Percentiles rank a stretch among this genome's conserved stretches.
These are phyloP conservation scores for Anseranas semipalmata DNA, from an alignment of 2,113 vertebrate species.

Conservation along the genomic window DNA sequence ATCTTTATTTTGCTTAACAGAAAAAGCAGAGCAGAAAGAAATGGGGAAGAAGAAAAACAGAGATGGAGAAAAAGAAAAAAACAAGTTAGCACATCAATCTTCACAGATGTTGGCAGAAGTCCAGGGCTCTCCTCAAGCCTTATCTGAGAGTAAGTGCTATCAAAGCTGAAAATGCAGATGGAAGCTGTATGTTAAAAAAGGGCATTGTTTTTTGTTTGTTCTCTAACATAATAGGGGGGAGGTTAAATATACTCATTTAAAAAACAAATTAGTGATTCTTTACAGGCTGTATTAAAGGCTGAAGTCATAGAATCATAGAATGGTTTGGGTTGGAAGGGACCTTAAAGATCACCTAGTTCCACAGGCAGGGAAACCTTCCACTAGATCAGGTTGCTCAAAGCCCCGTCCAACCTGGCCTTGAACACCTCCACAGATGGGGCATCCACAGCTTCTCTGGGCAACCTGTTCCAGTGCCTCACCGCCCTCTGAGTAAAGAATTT, in stretches of 20 bases:
- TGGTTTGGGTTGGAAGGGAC: no score
- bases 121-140: conserved; percentile 40
- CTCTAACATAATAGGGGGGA: background rate
- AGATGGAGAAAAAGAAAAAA: conserved; percentile 78
- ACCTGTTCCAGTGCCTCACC: no score
- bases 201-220: background rate
- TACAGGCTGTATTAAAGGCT: background rate
- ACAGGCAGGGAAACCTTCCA: no score
- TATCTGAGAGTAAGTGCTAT: conserved; percentile 73
- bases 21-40: conserved; percentile 76
- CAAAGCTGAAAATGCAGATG: background rate
- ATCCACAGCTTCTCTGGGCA: no score
- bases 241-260: background rate
- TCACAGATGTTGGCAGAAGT: conserved; percentile 46
- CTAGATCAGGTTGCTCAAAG: no score
- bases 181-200: background rate
- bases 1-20: conserved; percentile 57
- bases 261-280: background rate
- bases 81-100: conserved; percentile 46
- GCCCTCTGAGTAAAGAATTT: no score
- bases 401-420: no score
- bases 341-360: no score
- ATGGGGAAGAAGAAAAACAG: conserved; percentile 74
- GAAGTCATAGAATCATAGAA: no score
- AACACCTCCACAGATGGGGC: no score